Evolutionary conservation across 2,888 invertebrate species (phyloP), one percentile per base, ranked within the genome.

Genomic region (Sclerodermus sp.): DNA sequence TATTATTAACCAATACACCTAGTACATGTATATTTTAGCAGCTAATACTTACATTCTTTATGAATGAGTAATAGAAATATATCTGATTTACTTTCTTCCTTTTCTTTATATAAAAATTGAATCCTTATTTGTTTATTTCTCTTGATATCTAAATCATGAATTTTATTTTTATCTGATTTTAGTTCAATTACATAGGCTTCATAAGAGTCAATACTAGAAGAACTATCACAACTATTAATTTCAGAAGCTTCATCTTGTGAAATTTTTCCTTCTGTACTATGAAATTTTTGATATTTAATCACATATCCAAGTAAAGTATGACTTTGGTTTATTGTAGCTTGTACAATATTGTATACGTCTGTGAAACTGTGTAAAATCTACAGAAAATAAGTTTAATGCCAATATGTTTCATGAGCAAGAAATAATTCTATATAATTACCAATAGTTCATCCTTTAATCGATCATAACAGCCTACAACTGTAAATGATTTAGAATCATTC

Each of bases 41-140:
- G 23, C 38, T 8, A 23, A n/a, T 48, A 79, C 85, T 83, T 81
- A 90, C 91, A 86, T 79, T 91, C 89, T 73, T 89, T 85, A 79
- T 92, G 91, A 49, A 88, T 86, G 41, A 92, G 81, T 17, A 91
- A 76, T 38, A 91, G 73, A 64, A 91, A 85, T 72, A 89, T 87
- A 58, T 90, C 87, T 69, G 74, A 60, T 55, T 74, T 34, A 51
- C 52, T 65, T 61, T 77, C 62, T 64, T 77, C 58, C 49, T 70
- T 76, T 45, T 72, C 86, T 36, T 84, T 85, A 68, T 89, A 87
- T 9, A 89, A 81, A 83, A 91, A 92, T 70, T 92, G 91, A 45
- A 88, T 82, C 84, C 91, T 87, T 30, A 88, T 85, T 79, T 92
- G 92, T 51, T 87, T 88, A 0, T 82, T 79, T 30, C 85, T 84